Conservation (phyloP, 1,140 invertebrate species). For the Aethina tumida region DNA sequence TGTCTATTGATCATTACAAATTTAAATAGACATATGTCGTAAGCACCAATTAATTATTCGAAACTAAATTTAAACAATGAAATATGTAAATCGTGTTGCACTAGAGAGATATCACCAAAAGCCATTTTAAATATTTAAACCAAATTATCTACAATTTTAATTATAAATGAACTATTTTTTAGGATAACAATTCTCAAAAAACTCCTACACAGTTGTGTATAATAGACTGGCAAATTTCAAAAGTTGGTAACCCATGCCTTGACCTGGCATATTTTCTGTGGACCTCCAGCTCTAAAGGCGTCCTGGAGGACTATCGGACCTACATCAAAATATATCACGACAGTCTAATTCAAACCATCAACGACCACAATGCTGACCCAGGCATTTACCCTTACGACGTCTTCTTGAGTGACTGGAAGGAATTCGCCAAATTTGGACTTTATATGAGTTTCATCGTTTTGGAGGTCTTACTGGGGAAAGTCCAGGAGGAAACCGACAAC, state of each 20-base stretch:
- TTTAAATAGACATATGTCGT: background rate
- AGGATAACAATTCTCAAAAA: slow-evolving; percentile 8
- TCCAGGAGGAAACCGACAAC: slow-evolving; percentile 5
- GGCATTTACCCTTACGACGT: slow-evolving; percentile 37
- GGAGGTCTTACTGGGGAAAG: slow-evolving; percentile 17
- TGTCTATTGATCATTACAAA: slow-evolving; percentile 1
- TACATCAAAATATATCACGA: slow-evolving; percentile 20
- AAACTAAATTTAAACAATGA: too few relatives aligned
- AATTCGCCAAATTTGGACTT: slow-evolving; percentile 32
- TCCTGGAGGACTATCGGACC: slow-evolving; percentile 12
- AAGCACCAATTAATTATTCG: too few relatives aligned
- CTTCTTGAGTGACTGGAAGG: slow-evolving; percentile 34
- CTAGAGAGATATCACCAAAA: too few relatives aligned
- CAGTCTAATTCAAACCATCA: slow-evolving; percentile 11
- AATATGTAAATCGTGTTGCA: too few relatives aligned
- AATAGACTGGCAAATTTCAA: slow-evolving; percentile 45
- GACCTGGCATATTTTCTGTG: slow-evolving; percentile 47
- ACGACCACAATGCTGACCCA: slow-evolving; percentile 30
- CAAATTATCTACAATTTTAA: background rate
- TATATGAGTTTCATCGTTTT: slow-evolving; percentile 33
- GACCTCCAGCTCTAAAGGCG: slow-evolving; percentile 37
- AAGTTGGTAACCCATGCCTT: slow-evolving; percentile 42
- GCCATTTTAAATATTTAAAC: too few relatives aligned
- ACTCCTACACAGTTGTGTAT: slow-evolving; percentile 32
- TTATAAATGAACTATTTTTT: slow-evolving; percentile 2